Evolutionary conservation across 2,888 invertebrate genomes (phyloP), one percentile per base, ranked within the genome.

Genomic region (Cetonia aurata): DNA sequence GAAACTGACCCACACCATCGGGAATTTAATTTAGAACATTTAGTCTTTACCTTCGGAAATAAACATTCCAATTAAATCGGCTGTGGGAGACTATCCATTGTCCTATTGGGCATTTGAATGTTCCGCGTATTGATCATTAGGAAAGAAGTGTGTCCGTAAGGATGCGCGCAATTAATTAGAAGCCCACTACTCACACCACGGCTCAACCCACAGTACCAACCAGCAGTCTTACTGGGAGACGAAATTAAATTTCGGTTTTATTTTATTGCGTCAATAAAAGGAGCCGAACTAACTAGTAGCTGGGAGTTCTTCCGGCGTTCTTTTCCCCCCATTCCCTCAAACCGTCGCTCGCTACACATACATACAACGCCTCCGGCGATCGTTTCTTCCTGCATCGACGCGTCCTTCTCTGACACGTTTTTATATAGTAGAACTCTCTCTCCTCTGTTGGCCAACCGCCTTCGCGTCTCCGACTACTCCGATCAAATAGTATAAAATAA

Each of bases 401-500:
- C 25, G 25, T 25, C 25, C 25, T 25, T 25, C 4, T 25, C 25
- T 25, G 25, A 25, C 25, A 4, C 25, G 25, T 25, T 25, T 25
- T 25, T 25, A 25, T 25, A n/a, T n/a, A n/a, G n/a, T n/a, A 25
- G 25, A 25, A 3, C 19, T 17, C 52, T 41, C 13, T 37, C 10
- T 48, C 48, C 48, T 37, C 53, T 25, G n/a, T 31, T 53, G 6
- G n/a, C 25, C 53, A 52, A 13, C 44, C 12, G 10, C 13, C 44
- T 56, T 56, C 15, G 10, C 25, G 0, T 6, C 15, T 15, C 56
- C 62, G 62, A 62, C 48, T 48, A 62, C 15, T 15, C 56, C 62
- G 62, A 62, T 62, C 62, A 62, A 62, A 62, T 62, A 62, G 33
- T 62, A 62, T 62, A 48, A 48, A 48, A 62, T 62, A 62, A 62